These are phyloP conservation scores for Halcyon malimbica DNA, from an alignment of 2,113 vertebrate species.

Conservation along the genomic window DNA sequence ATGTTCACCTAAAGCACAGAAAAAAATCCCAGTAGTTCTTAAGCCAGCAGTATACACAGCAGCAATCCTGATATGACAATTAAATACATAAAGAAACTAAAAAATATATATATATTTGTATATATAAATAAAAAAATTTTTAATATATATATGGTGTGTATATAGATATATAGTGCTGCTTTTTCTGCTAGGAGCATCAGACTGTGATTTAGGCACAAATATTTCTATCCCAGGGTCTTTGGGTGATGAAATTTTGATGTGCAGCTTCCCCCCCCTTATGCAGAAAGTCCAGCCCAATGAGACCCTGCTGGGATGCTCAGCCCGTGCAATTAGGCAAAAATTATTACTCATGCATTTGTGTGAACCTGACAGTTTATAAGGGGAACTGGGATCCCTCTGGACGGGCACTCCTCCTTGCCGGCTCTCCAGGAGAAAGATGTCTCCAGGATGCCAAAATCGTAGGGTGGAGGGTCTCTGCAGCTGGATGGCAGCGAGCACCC, in stretches of 20 bases:
- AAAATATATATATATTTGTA: not conserved
- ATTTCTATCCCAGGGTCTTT: not conserved
- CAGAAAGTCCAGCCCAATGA: not conserved
- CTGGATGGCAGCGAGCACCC: not conserved
- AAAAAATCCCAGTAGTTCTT: not conserved
- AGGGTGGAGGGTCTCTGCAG: not conserved
- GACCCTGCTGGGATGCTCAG: not conserved
- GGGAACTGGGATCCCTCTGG: not conserved
- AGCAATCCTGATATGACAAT: not conserved
- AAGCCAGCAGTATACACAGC: not conserved
- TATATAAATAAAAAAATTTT: not conserved
- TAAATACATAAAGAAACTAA: too few species aligned
- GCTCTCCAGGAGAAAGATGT: not conserved
- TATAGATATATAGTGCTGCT: not conserved
- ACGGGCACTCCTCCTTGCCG: rapidly evolving
- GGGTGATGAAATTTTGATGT: not conserved
- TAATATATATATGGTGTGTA: rapidly evolving
- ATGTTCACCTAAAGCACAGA: not conserved
- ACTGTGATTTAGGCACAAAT: not conserved
- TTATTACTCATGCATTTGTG: not conserved
- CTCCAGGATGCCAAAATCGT: not conserved
- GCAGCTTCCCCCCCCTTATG: not conserved
- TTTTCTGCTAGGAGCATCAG: not conserved
- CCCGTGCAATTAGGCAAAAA: not conserved
- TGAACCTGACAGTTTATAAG: not conserved